Evolutionary conservation across 2,888 invertebrate genomes (phyloP).

Genomic region (Lochmaea crataegi): DNA sequence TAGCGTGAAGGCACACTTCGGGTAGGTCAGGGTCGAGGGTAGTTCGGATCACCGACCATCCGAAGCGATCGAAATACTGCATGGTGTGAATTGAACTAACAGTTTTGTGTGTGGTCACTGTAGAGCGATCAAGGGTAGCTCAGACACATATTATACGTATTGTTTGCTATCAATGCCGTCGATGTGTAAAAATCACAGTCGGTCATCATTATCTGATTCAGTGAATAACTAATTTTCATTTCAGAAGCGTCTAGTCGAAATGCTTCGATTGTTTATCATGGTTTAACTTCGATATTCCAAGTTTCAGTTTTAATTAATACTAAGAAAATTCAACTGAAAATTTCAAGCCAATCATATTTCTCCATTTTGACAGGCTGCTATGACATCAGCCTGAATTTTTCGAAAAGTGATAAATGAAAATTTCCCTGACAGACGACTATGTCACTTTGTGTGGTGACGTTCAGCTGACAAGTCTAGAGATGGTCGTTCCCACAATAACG

Average conservation of each 20-base stretch:
- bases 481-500: too few relatives aligned
- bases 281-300: slow-evolving; percentile 12
- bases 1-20: slow-evolving; percentile 60
- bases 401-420: too few relatives aligned
- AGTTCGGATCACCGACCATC: slow-evolving; percentile 66
- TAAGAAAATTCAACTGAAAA: too few relatives aligned
- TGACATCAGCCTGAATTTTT: too few relatives aligned
- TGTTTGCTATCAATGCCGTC: slow-evolving; percentile 58
- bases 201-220: slow-evolving; percentile 57
- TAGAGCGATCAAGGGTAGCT: slow-evolving; percentile 62
- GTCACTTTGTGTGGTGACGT: too few relatives aligned
- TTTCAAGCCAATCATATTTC: too few relatives aligned
- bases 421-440: too few relatives aligned
- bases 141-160: slow-evolving; percentile 38
- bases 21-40: slow-evolving; percentile 65
- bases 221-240: slow-evolving; percentile 55
- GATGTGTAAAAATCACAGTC: slow-evolving; percentile 57
- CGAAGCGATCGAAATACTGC: slow-evolving; percentile 58
- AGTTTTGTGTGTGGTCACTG: slow-evolving; percentile 64
- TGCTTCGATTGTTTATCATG: slow-evolving; percentile 19
- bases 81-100: slow-evolving; percentile 61
- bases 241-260: slow-evolving; percentile 46
- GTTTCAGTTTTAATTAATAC: too few relatives aligned
- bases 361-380: too few relatives aligned
- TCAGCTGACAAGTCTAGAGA: too few relatives aligned